Percentiles rank a stretch among this genome's conserved stretches.
Conservation (phyloP, 2,797 vertebrate genomes). For the Momotus momota region DNA sequence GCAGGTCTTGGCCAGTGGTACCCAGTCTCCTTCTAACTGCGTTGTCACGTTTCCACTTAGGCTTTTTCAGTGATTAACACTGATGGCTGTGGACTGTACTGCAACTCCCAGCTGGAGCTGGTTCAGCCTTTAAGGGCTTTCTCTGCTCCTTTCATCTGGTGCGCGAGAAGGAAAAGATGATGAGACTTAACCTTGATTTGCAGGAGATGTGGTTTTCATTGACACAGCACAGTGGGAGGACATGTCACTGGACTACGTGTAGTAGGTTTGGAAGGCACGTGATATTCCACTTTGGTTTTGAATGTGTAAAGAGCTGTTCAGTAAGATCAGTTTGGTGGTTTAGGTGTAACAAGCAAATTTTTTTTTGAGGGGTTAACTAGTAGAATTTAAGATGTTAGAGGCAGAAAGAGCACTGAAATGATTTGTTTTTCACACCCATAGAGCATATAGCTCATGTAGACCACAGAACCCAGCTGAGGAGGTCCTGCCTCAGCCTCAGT, state of each 20-base stretch:
- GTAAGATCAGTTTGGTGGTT: neutral
- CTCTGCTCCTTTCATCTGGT: neutral
- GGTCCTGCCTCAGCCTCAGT: neutral
- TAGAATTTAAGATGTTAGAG: neutral
- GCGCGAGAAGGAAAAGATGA: neutral
- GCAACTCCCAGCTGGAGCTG: neutral
- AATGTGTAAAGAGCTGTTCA: neutral
- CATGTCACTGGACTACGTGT: neutral
- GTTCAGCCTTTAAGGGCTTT: neutral
- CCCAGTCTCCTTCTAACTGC: neutral
- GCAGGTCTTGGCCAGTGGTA: neutral
- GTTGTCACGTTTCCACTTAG: accelerated
- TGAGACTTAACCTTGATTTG: neutral
- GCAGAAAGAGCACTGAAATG: neutral
- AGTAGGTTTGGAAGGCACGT: neutral
- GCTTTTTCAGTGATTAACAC: neutral
- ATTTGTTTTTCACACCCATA: neutral
- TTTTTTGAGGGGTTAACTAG: neutral
- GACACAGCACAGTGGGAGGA: neutral
- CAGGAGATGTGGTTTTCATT: neutral
- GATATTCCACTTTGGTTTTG: neutral
- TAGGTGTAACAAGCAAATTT: neutral
- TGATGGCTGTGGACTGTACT: neutral
- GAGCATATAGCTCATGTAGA: accelerated
- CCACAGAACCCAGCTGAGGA: accelerated